Conservation (phyloP, 2,113 vertebrate genomes). For the Cyanoliseus patagonus region DNA sequence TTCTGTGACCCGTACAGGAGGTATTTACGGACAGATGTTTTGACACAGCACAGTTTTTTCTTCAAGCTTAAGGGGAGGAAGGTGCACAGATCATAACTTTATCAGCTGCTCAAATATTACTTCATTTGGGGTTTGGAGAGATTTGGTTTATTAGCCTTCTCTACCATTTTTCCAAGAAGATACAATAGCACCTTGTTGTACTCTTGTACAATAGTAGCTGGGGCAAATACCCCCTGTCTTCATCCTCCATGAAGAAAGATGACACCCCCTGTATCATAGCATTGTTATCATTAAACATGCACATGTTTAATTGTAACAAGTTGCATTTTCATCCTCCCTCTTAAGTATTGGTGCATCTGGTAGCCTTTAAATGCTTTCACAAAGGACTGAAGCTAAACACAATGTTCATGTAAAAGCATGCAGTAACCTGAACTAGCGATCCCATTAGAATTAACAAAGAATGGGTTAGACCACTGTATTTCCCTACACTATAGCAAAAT, state of each 20-base stretch:
- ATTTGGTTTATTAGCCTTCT: neutral
- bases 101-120: neutral
- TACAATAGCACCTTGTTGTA: neutral
- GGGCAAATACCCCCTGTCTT: no score
- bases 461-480: neutral
- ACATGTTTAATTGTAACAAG: neutral
- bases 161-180: neutral
- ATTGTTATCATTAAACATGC: neutral
- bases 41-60: conserved; percentile 73
- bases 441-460: neutral
- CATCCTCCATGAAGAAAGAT: neutral
- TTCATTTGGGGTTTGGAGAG: neutral
- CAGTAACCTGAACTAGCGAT: neutral
- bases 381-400: neutral
- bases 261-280: neutral
- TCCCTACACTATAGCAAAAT: neutral
- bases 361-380: neutral
- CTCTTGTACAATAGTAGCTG: neutral
- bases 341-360: neutral
- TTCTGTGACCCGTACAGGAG: conserved; percentile 27
- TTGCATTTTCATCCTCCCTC: neutral
- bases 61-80: conserved; percentile 65
- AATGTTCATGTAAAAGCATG: neutral
- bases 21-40: conserved; percentile 70
- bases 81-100: neutral